Base-by-base conservation (phyloP, 2,113 vertebrate genomes). In the Colius striatus region DNA sequence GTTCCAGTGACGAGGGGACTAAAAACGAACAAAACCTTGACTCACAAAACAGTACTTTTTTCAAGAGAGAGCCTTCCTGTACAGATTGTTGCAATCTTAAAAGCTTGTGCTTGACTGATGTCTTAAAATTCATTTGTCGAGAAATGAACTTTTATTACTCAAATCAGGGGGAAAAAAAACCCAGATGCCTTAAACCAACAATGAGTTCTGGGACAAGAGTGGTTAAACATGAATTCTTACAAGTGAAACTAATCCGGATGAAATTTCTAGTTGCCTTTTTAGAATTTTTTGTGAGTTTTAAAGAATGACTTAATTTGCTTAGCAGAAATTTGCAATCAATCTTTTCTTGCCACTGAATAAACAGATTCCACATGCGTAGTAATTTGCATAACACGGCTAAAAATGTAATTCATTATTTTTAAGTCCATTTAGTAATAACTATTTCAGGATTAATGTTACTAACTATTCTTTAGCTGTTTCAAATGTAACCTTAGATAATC, bases 261-360 rank as follows among this genome's bases (percentile, higher is more conserved):
- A 90, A 95, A 93, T 93, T 97, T 96, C 83, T 67, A 61, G 93
- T 94, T 96, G 90, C 85, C 53, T 87, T 96, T 95, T 96, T 77
- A 81, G 83, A 93, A 93, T 78, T 78, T 97, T 95, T 95, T 93
- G 55, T 90, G 80, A 94, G 79, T 93, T 95, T 96, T 92, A 95
- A 92, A 96, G 93, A 96, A 96, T 94, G 92, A 90, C 90, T 96
- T 96, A 94, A 94, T 96, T 92, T 97, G 85, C 96, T 94, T 96
- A 90, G 85, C 57, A 95, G 90, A 90, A 96, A 95, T 96, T 97
- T 94, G 86, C 93, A 96, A 94, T 97, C 93, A 96, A 81, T 96
- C 93, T 97, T 96, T 95, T 97, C 88, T 95, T 95, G 90, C 90
- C 66, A 96, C 90, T 92, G 94, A 92, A 95, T 95, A 96, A 97